Base-by-base conservation (phyloP, 2,113 vertebrate genomes). In the human (Homo sapiens) region DNA sequence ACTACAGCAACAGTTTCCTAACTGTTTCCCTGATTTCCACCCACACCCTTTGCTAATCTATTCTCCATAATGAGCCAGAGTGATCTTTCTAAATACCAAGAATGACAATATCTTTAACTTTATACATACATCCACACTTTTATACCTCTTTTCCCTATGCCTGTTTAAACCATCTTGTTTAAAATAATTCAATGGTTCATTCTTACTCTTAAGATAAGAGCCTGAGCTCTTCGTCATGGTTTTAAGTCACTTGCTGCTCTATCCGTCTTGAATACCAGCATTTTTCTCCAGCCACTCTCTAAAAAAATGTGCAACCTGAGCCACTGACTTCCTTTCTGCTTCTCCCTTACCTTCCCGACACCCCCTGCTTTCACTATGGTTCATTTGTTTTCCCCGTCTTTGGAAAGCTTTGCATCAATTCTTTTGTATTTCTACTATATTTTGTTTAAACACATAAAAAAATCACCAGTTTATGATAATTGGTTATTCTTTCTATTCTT, bases 321-420 rank as follows among this genome's bases (percentile, higher is more conserved):
- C 6, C 5, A 48, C 4, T 13, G 16, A 68, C 7, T 90, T 20
- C 5, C 27, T 35, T 73, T 81, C 18, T 88, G 64, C 0, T n/a
- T 57, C 32, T 81, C 22, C 30, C 4, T 3, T 73, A 3, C 9
- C 0, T 75, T 8, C 2, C 1, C 0, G 2, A 1, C 2, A 2
- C 0, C 4, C 13, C 8, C 10, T 66, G 3, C 10, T 11, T 27
- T 22, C 9, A 38, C 4, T 2, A 12, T 35, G 1, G 3, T 61
- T 85, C 52, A 72, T 4, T 64, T 68, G 12, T 48, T 40, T 48
- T 59, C 7, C 66, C 2, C 6, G 50, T n/a, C 25, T 68, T 43
- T 85, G n/a, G 17, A 88, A 59, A 75, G 38, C 9, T 30, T 52
- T 38, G 9, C 17, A 70, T 35, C 4, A 70, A 70, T 68, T 93